phyloP scores from a whole-genome alignment of 2,888 invertebrate genomes.

The Archaeoteleia sp. region DNA sequence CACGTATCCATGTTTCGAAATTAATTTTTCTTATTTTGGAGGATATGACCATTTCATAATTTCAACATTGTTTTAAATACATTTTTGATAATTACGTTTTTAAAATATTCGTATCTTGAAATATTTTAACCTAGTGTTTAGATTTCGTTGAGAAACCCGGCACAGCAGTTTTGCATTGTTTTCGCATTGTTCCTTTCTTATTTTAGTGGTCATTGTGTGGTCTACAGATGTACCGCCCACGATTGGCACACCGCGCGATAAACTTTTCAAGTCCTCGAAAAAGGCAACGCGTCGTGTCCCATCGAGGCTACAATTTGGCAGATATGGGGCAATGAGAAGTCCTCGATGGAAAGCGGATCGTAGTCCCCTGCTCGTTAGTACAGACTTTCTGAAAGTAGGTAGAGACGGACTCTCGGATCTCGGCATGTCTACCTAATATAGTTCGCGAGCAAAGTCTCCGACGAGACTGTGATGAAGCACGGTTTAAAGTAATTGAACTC shows the following conservation, averaged over 20 bases:
- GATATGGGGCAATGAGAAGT: conserved; percentile 55
- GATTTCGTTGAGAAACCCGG: too few species aligned
- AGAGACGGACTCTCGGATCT: conserved; percentile 47
- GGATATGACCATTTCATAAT: too few species aligned
- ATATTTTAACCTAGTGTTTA: too few species aligned
- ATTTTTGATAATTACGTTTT: too few species aligned
- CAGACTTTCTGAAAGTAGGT: conserved; percentile 62
- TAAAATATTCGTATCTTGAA: too few species aligned
- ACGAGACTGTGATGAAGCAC: conserved; percentile 52
- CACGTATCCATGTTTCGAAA: too few species aligned
- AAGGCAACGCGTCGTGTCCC: conserved; percentile 40
- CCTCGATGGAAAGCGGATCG: conserved; percentile 53
- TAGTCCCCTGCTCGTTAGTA: conserved; percentile 58
- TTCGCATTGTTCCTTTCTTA: conserved; percentile 21
- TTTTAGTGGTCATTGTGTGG: conserved; percentile 11
- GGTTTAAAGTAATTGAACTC: conserved; percentile 39
- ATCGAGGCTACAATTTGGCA: conserved; percentile 53
- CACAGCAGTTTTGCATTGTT: too few species aligned
- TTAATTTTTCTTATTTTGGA: too few species aligned
- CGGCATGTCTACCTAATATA: conserved; percentile 61
- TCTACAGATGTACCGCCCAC: conserved; percentile 29
- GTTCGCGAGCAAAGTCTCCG: conserved; percentile 52
- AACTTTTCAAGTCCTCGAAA: conserved; percentile 43
- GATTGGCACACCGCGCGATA: conserved; percentile 34
- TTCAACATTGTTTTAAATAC: too few species aligned